Conservation (phyloP, 2,797 vertebrate genomes). For the Adelosebastes latens region DNA sequence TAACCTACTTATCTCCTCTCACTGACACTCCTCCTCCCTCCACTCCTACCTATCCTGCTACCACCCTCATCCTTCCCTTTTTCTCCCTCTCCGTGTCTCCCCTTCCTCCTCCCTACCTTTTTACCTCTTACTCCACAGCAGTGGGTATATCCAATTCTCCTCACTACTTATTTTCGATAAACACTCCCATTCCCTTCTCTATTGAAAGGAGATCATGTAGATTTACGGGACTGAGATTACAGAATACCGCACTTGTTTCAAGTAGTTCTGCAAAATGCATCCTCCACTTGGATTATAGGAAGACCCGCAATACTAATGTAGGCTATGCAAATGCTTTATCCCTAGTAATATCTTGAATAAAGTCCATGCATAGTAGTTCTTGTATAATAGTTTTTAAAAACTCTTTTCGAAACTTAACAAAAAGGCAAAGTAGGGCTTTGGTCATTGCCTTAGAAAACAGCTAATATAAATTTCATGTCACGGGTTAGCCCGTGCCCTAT, state of each 20-base stretch:
- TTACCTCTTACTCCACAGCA: constrained; percentile 9
- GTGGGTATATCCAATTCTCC: neutral
- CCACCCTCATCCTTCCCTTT: neutral
- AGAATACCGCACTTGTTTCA: neutral
- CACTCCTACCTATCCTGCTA: constrained; percentile 41
- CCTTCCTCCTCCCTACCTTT: constrained; percentile 14
- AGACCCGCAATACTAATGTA: neutral
- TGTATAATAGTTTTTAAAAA: neutral
- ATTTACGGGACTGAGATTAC: constrained; percentile 16
- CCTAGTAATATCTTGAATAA: neutral
- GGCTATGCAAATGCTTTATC: neutral
- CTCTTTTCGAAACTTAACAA: neutral
- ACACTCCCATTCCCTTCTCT: neutral
- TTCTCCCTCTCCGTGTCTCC: neutral
- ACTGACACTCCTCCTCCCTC: constrained; percentile 57
- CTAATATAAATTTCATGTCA: neutral
- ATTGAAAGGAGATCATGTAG: neutral
- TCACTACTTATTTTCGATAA: neutral
- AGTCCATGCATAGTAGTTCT: neutral
- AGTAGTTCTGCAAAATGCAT: neutral
- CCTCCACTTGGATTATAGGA: neutral
- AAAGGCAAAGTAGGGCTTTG: neutral
- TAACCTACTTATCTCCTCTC: constrained; percentile 84
- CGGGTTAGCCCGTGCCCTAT: too few species aligned
- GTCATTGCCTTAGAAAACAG: neutral